A percentile compares a stretch with the other conserved stretches of the same genome.
phyloP scores from a whole-genome alignment of 2,113 vertebrate genomes.

The Arizona elegans region DNA sequence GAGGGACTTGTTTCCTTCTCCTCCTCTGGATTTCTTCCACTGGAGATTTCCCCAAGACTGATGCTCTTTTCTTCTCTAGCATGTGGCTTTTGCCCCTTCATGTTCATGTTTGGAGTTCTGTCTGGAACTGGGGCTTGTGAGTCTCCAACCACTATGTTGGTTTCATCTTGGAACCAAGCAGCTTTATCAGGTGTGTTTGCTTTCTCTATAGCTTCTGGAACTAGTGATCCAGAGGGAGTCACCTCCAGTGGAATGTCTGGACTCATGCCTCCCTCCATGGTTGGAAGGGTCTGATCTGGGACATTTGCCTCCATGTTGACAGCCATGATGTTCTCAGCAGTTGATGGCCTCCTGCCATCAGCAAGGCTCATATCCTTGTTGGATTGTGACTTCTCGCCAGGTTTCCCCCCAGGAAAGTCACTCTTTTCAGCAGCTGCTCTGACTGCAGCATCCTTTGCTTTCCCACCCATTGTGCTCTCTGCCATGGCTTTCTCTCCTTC shows the following conservation, averaged over 20 bases:
- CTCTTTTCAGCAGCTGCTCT: too few relatives aligned
- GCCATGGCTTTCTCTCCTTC: background rate
- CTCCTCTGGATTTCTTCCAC: background rate
- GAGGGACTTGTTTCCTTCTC: background rate
- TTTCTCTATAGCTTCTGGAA: background rate
- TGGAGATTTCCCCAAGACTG: background rate
- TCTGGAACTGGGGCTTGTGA: background rate
- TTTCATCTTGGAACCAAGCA: background rate
- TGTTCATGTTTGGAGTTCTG: background rate
- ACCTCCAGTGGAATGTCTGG: background rate
- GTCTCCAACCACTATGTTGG: background rate
- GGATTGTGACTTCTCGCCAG: background rate
- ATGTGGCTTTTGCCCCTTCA: background rate
- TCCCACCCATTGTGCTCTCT: too few relatives aligned
- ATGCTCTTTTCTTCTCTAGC: background rate
- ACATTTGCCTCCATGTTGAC: background rate
- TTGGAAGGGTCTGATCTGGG: background rate
- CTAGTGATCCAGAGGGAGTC: background rate
- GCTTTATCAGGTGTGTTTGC: background rate
- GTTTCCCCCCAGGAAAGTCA: background rate
- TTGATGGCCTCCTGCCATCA: background rate
- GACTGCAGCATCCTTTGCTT: background rate
- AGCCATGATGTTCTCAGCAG: background rate
- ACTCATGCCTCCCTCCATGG: background rate
- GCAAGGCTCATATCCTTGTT: background rate